Evolutionary conservation across 2,888 invertebrate species (phyloP).

Genomic region (Lysandra bellargus): DNA sequence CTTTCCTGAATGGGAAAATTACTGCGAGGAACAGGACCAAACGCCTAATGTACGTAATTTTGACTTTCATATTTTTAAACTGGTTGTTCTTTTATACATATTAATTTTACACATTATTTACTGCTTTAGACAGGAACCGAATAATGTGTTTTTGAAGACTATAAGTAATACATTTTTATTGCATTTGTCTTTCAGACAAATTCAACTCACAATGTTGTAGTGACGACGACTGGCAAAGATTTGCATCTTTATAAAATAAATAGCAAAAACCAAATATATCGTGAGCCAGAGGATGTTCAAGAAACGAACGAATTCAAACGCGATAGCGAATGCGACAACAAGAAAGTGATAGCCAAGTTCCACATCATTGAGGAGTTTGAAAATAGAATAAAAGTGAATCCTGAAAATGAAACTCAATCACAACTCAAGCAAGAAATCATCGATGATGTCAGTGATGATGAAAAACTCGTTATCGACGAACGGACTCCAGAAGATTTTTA

Average conservation of each 20-base stretch:
- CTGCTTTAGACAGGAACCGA: not conserved
- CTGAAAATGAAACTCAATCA: not conserved
- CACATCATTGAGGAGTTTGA: constrained; percentile 29
- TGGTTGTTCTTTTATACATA: not conserved
- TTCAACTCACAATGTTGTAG: not conserved
- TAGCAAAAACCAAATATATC: constrained; percentile 43
- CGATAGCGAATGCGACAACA: not conserved
- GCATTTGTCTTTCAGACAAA: not conserved
- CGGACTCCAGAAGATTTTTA: not conserved
- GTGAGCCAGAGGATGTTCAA: constrained; percentile 40
- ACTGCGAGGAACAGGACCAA: not conserved
- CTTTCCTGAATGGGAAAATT: constrained; percentile 47
- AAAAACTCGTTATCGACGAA: constrained; percentile 16
- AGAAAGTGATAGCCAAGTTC: constrained; percentile 33
- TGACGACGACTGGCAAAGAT: constrained; percentile 17
- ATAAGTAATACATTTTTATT: too few relatives aligned
- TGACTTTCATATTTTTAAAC: not conserved
- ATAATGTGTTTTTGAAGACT: not conserved
- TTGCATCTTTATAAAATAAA: constrained; percentile 14
- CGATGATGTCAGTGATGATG: not conserved
- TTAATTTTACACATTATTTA: not conserved
- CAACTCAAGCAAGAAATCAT: not conserved
- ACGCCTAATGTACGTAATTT: constrained; percentile 14
- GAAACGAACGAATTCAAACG: constrained; percentile 2
- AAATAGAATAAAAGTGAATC: constrained; percentile 3